phyloP scores from a whole-genome alignment of 2,888 invertebrate genomes.

The Leptinotarsa rubiginosa region DNA sequence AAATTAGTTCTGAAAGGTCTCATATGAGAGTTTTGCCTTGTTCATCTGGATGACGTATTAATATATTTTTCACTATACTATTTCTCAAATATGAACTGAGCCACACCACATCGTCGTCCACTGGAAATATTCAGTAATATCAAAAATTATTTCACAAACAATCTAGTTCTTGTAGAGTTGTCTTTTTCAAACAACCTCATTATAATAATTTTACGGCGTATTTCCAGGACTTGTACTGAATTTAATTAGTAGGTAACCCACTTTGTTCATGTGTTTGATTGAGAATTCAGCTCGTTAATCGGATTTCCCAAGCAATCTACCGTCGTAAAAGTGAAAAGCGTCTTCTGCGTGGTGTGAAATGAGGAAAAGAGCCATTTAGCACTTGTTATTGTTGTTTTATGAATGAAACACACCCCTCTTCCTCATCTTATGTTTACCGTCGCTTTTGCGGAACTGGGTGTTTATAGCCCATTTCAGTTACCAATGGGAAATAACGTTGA shows the following conservation, averaged over 20 bases:
- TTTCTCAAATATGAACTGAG: too few species aligned
- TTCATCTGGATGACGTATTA: too few species aligned
- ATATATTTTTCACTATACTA: too few species aligned
- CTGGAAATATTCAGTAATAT: too few species aligned
- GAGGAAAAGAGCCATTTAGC: not conserved
- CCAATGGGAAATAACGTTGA: not conserved
- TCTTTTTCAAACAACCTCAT: not conserved
- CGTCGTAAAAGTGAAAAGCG: conserved; percentile 11
- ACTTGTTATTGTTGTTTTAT: conserved; percentile 17
- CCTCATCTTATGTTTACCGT: conserved; percentile 10
- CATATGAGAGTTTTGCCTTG: too few species aligned
- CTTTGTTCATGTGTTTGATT: conserved; percentile 9
- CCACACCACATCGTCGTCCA: too few species aligned
- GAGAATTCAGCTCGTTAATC: conserved; percentile 17
- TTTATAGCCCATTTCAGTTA: not conserved
- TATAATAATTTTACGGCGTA: not conserved
- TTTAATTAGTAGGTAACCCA: conserved; percentile 3
- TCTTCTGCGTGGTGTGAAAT: not conserved
- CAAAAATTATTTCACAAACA: too few species aligned
- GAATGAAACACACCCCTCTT: conserved; percentile 4
- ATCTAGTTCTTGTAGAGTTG: too few species aligned
- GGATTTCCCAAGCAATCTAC: conserved; percentile 9
- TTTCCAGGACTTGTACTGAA: not conserved
- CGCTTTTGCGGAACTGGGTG: not conserved
- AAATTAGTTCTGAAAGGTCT: too few species aligned